Evolutionary conservation across 1,140 invertebrate species (phyloP), one percentile per base, ranked within the genome.

Genomic region (Elysia chlorotica): DNA sequence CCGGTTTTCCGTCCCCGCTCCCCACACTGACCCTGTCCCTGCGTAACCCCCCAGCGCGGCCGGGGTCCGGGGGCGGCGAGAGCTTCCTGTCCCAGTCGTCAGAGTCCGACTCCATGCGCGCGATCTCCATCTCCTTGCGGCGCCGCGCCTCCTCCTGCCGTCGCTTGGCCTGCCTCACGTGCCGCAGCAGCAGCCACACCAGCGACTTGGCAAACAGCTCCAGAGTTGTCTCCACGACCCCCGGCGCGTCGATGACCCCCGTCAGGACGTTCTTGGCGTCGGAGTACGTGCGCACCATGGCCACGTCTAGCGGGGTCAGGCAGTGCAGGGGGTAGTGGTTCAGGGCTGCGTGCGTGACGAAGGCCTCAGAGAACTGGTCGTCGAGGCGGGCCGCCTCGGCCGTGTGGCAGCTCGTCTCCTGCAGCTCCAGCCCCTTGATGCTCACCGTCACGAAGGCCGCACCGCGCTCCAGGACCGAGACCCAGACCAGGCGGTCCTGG

Each of bases 331-430:
- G 83, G 73, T 85, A 82, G 36, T 75, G 69, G 68, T 87, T 88
- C 2, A 86, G 65, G 23, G 73, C 61, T 48, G 73, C 54, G 21
- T 81, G 77, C 6, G 71, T 71, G 48, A 82, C 82, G 81, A 89
- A 89, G 2, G 88, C 82, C 35, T 74, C 66, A 62, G 87, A 86
- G 78, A 90, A 87, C 35, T 89, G 86, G 53, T 88, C 86, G 79
- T 90, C 89, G 23, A 90, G 79, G 53, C 87, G 77, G 5, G 88
- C 86, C 28, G 89, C 89, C 79, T 90, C 89, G 0, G 88, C 83
- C 6, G 89, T 88, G 78, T 90, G 89, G 75, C 89, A 90, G 10
- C 88, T 89, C 28, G 89, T 90, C 73, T 90, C 89, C 78, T 90
- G 89, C 17, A 90, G 81, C 72, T 90, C 89, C 30, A 90, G 78